Conservation (phyloP, 1,140 invertebrate genomes). For the Archivesica marissinica region DNA sequence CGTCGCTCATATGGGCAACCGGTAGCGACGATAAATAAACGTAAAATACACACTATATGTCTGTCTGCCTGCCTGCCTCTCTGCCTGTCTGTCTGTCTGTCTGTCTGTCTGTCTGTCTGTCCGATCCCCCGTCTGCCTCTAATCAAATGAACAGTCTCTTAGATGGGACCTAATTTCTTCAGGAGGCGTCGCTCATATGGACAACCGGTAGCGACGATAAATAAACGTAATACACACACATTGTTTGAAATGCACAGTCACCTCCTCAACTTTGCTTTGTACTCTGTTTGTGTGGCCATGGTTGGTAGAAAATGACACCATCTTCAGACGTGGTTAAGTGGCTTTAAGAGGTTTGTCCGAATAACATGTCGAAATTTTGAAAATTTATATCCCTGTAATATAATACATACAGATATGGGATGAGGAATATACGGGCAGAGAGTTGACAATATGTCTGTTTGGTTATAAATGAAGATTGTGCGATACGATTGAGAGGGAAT, state of each 20-base stretch:
- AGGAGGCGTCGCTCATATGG: too few relatives aligned
- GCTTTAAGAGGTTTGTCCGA: slow-evolving; percentile 17
- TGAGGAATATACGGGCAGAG: not conserved
- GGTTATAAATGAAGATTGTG: not conserved
- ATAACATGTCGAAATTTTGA: not conserved
- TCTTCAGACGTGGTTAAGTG: not conserved
- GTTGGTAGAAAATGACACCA: not conserved
- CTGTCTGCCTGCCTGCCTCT: too few relatives aligned
- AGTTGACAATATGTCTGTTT: not conserved
- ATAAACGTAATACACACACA: too few relatives aligned
- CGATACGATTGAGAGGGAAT: not conserved
- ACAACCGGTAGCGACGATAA: too few relatives aligned
- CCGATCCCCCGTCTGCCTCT: too few relatives aligned
- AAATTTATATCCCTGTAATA: slow-evolving; percentile 23
- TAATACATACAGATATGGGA: not conserved
- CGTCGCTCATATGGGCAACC: too few relatives aligned
- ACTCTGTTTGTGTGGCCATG: not conserved
- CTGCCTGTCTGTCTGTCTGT: too few relatives aligned
- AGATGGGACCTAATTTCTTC: too few relatives aligned
- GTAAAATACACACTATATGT: too few relatives aligned
- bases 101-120: too few relatives aligned
- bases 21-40: too few relatives aligned
- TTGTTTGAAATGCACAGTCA: not conserved
- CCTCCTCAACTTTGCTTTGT: not conserved
- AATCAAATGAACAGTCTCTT: too few relatives aligned